These are phyloP conservation scores for Ligdia adustata DNA, from an alignment of 2,888 invertebrate genomes.

Conservation along the genomic window DNA sequence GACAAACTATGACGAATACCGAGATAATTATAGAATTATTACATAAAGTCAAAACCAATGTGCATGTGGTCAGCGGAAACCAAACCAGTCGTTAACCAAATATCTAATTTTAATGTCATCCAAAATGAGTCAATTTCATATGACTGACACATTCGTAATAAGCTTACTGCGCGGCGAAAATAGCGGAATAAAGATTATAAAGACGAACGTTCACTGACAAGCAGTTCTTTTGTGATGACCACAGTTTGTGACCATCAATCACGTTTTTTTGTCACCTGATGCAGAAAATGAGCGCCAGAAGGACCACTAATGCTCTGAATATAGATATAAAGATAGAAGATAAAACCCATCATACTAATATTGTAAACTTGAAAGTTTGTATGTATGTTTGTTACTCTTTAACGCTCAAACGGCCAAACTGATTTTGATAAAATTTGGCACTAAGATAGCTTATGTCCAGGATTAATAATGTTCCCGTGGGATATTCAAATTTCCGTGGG, in stretches of 20 bases:
- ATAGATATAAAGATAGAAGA: too few relatives aligned
- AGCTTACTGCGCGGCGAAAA: constrained; percentile 43
- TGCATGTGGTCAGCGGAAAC: constrained; percentile 17
- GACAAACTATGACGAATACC: constrained; percentile 1
- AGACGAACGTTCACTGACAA: constrained; percentile 55
- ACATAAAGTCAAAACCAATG: constrained; percentile 4
- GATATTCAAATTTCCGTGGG: too few relatives aligned
- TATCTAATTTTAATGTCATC: constrained; percentile 27
- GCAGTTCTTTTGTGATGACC: constrained; percentile 69
- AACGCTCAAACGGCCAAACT: too few relatives aligned
- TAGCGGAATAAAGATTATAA: constrained; percentile 55
- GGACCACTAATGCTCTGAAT: too few relatives aligned
- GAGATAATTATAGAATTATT: constrained; percentile 4
- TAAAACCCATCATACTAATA: too few relatives aligned
- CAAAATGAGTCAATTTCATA: constrained; percentile 32
- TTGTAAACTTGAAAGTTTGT: too few relatives aligned
- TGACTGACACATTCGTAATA: constrained; percentile 38
- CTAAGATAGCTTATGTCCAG: too few relatives aligned
- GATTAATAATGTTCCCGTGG: too few relatives aligned
- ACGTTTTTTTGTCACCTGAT: constrained; percentile 77
- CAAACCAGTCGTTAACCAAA: constrained; percentile 13
- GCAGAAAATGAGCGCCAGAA: neutral
- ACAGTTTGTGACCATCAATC: constrained; percentile 69
- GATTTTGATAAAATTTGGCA: too few relatives aligned
- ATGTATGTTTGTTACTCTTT: too few relatives aligned